Percentiles rank a stretch among this genome's conserved stretches.
Evolutionary conservation across 2,888 invertebrate genomes (phyloP).

Genomic region (Calameuta pallipes): DNA sequence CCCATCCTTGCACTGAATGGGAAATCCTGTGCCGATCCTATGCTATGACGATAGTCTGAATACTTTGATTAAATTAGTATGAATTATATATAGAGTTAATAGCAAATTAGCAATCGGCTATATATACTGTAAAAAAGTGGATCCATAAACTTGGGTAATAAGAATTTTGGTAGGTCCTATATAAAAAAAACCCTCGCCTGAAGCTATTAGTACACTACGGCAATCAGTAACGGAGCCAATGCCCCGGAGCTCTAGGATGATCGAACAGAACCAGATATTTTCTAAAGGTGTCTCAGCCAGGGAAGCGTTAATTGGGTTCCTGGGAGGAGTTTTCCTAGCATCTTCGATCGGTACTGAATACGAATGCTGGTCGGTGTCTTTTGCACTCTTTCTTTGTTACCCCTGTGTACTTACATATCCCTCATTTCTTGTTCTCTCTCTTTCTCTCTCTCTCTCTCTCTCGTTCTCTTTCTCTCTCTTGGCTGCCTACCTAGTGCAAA

Average conservation of each 20-base stretch:
- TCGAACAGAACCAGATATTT: background rate
- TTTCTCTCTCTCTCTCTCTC: slow-evolving; percentile 2
- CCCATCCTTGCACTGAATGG: background rate
- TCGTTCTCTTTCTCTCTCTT: background rate
- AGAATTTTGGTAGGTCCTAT: background rate
- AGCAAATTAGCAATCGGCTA: background rate
- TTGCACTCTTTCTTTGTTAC: slow-evolving; percentile 5
- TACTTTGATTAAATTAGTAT: background rate
- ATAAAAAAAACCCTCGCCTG: background rate
- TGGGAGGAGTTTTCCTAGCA: background rate
- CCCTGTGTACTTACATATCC: background rate
- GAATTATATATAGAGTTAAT: background rate
- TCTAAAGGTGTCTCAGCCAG: background rate
- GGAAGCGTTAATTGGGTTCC: background rate
- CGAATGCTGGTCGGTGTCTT: background rate
- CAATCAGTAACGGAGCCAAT: background rate
- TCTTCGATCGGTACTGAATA: background rate
- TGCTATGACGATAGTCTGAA: background rate
- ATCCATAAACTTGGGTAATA: background rate
- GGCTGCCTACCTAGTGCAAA: background rate
- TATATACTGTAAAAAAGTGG: background rate
- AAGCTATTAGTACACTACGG: background rate
- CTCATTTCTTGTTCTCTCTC: background rate
- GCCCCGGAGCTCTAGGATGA: background rate
- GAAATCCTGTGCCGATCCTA: background rate